Conservation (phyloP, 2,888 invertebrate species). For the Drosophila robusta region DNA sequence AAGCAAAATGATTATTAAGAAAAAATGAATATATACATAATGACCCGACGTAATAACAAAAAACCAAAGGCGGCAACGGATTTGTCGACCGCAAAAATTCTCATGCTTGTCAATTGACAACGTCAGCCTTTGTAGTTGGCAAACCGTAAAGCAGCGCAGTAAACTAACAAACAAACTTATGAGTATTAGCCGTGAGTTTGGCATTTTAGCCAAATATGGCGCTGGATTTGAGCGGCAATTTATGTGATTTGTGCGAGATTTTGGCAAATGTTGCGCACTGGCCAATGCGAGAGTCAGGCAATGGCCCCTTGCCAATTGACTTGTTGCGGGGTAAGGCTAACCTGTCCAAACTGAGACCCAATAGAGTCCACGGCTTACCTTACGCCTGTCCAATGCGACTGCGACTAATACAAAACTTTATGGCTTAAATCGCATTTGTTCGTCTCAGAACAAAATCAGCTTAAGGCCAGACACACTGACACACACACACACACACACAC, state of each 20-base stretch:
- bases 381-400: conserved; percentile 8
- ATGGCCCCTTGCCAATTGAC: conserved; percentile 41
- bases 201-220: conserved; percentile 79
- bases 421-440: conserved; percentile 76
- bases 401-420: conserved; percentile 74
- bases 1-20: conserved; percentile 34
- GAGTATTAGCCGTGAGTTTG: conserved; percentile 76
- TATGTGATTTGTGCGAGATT: conserved; percentile 78
- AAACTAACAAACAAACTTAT: conserved; percentile 59
- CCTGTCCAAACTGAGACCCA: conserved; percentile 29
- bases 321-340: conserved; percentile 25
- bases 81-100: conserved; percentile 67
- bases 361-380: conserved; percentile 23
- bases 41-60: conserved; percentile 32
- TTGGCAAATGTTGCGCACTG: conserved; percentile 72
- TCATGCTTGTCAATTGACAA: conserved; percentile 72
- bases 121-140: conserved; percentile 41
- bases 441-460: conserved; percentile 77
- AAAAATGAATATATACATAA: conserved; percentile 50
- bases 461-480: conserved; percentile 49
- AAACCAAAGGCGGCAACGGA: conserved; percentile 54
- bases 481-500: conserved; percentile 6
- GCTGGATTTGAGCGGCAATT: conserved; percentile 70
- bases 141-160: conserved; percentile 33
- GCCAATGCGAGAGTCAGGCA: conserved; percentile 12